Base-by-base conservation (phyloP, 2,797 vertebrate species). In the Macroramphosus scolopax region DNA sequence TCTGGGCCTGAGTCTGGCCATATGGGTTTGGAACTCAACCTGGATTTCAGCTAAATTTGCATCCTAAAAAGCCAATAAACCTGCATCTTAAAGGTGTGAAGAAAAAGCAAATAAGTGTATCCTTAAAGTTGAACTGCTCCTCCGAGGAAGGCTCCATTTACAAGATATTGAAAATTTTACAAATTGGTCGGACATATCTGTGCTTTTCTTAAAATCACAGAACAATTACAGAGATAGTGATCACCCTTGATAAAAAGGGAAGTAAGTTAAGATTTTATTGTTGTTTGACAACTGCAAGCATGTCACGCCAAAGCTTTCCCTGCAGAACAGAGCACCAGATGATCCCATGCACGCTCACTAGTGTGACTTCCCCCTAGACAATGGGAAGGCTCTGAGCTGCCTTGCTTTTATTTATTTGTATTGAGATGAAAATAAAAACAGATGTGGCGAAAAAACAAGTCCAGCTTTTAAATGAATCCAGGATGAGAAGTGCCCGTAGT, bases 341-440 rank as follows among this genome's bases (percentile, higher is more conserved):
- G 37, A 60, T 60, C 59, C 63, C 69, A 69, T 51, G 53, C 33
- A 56, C n/a, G 1, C 46, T 52, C 11, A 9, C n/a, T 67, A 36
- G 67, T 75, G 58, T 57, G 70, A 73, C 63, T 36, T 38, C 36
- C 14, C 10, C 15, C 35, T 6, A 10, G 38, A 79, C 66, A 66
- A 61, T 38, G 53, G 17, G 60, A 68, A 55, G 51, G 38, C 62
- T 62, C n/a, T n/a, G n/a, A 69, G 41, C 54, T 52, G 56, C 49
- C 34, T 32, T 55, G 57, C 67, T 82, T 75, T 69, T 53, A 68
- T 42, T 67, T 38, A 52, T 65, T 38, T 62, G 26, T 50, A 68
- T 63, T 53, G n/a, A n/a, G n/a, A n/a, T 62, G 8, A 67, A 78
- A 81, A 74, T 53, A 47, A 77, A 78, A 76, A 55, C 80, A 85